A percentile compares a stretch with the other conserved stretches of the same genome.
Evolutionary conservation across 2,797 vertebrate genomes (phyloP).

Genomic region (Acropternis orthonyx): DNA sequence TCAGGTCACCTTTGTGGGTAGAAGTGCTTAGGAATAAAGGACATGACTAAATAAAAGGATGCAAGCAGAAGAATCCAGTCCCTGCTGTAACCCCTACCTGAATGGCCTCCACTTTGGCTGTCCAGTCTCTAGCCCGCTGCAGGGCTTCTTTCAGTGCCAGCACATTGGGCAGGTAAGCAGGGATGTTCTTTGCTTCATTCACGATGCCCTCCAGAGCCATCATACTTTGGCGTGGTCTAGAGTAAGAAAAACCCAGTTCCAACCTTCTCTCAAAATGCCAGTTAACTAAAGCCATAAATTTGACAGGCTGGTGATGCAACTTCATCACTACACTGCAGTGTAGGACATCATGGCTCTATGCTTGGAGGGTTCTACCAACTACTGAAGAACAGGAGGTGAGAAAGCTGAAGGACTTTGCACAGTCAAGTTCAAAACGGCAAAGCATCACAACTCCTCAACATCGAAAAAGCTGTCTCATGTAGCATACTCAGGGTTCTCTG

Average conservation of each 20-base stretch:
- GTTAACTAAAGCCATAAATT: background rate
- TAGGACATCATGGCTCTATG: background rate
- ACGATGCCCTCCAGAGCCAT: constrained; percentile 91
- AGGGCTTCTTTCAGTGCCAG: constrained; percentile 92
- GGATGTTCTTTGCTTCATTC: constrained; percentile 93
- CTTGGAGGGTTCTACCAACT: background rate
- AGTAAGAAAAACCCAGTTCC: constrained; percentile 24
- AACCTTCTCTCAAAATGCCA: constrained; percentile 30
- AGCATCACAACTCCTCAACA: background rate
- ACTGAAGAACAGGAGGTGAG: background rate
- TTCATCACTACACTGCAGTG: background rate
- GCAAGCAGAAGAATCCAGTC: background rate
- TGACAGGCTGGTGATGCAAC: background rate
- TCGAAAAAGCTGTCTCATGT: background rate
- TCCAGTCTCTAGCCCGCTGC: constrained; percentile 96
- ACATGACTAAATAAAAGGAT: background rate
- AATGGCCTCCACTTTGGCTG: constrained; percentile 91
- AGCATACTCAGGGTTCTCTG: background rate
- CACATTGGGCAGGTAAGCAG: constrained; percentile 94
- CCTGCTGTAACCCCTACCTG: constrained; percentile 79
- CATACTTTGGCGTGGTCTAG: constrained; percentile 93
- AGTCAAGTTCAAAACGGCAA: background rate
- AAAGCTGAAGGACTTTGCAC: background rate
- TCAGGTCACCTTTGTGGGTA: background rate
- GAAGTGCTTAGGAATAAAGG: background rate